A percentile compares a stretch with the other conserved stretches of the same genome.
Conservation (phyloP, 1,140 invertebrate genomes). For the Lepidurus apus region DNA sequence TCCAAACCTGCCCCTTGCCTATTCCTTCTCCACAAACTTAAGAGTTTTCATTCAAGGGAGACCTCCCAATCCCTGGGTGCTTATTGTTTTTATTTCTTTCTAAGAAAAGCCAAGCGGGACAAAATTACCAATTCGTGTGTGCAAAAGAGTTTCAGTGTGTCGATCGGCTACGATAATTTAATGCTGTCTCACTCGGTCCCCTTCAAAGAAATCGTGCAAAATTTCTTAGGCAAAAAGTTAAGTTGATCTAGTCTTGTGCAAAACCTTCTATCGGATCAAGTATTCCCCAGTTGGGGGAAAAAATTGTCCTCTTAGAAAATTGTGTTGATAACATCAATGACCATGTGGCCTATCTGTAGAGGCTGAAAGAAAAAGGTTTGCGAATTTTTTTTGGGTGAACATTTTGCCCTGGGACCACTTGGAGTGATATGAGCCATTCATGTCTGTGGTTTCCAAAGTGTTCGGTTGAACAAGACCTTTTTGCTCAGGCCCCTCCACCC, state of each 20-base stretch:
- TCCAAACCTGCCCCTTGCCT: slow-evolving; percentile 12
- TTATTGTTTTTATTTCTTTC: too few species aligned
- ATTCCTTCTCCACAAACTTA: background rate
- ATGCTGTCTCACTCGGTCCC: too few species aligned
- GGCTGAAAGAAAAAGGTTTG: background rate
- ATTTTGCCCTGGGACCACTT: background rate
- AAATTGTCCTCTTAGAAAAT: background rate
- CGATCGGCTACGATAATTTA: too few species aligned
- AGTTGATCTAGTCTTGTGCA: too few species aligned
- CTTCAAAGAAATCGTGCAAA: too few species aligned
- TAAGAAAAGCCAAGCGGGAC: background rate
- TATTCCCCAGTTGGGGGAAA: background rate
- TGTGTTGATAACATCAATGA: background rate
- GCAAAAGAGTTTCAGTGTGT: too few species aligned
- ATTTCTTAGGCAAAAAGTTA: too few species aligned
- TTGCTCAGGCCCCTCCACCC: background rate
- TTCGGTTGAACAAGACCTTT: background rate
- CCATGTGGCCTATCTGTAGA: background rate
- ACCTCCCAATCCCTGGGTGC: background rate
- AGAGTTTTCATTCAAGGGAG: background rate
- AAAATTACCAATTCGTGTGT: background rate
- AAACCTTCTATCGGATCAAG: too few species aligned
- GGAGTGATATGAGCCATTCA: slow-evolving; percentile 6
- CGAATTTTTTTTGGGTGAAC: background rate
- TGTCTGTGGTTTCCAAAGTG: background rate